phyloP scores from a whole-genome alignment of 2,888 invertebrate genomes.

The Chouioia cunea region DNA sequence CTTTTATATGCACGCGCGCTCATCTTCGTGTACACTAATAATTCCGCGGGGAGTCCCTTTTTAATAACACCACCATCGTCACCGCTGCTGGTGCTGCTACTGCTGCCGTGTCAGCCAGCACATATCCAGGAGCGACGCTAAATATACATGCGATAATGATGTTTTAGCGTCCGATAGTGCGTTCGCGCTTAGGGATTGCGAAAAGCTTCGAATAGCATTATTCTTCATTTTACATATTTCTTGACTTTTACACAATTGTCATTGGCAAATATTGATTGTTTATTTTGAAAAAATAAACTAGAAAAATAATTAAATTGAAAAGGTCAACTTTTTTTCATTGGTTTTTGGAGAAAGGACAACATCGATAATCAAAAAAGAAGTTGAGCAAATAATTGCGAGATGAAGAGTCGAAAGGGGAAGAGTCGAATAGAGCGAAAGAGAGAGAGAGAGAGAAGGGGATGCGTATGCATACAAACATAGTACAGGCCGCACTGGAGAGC shows the following conservation, averaged over 20 bases:
- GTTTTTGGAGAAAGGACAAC: background rate
- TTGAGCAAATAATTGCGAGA: slow-evolving; percentile 25
- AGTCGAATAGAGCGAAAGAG: background rate
- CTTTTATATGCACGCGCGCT: slow-evolving; percentile 41
- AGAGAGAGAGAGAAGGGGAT: background rate
- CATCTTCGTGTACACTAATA: slow-evolving; percentile 44
- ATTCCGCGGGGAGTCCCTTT: slow-evolving; percentile 39
- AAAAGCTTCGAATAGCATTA: too few relatives aligned
- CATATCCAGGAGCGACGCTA: slow-evolving; percentile 12
- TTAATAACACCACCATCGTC: slow-evolving; percentile 30
- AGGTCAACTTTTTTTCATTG: too few relatives aligned
- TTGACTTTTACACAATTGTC: too few relatives aligned
- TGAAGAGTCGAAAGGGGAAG: slow-evolving; percentile 37
- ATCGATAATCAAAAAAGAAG: slow-evolving; percentile 22
- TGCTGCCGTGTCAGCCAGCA: too few relatives aligned
- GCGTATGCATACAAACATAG: background rate
- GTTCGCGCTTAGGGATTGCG: too few relatives aligned
- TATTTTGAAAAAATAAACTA: too few relatives aligned
- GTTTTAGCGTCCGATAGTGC: slow-evolving; percentile 6
- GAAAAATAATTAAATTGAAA: too few relatives aligned
- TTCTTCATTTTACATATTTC: too few relatives aligned
- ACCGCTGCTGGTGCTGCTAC: too few relatives aligned
- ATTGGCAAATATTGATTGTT: too few relatives aligned
- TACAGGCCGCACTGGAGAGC: background rate
- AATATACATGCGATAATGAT: slow-evolving; percentile 18